Evolutionary conservation across 2,888 invertebrate species (phyloP), one percentile per base, ranked within the genome.

Genomic region (Drosophila eohydei): DNA sequence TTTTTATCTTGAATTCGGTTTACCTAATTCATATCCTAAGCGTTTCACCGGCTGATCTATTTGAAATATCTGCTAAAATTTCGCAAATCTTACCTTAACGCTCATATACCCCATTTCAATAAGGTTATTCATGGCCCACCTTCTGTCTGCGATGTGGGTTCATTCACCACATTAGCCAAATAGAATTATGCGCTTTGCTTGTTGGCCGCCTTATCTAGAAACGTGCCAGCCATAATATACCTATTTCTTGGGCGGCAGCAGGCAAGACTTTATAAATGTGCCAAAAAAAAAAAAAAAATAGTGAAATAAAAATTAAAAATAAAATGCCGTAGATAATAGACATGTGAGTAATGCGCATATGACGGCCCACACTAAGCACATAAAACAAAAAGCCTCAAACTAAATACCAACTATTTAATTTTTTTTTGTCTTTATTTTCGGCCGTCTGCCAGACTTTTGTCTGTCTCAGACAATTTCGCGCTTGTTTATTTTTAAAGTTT

Each of bases 401-500:
- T 14, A 43, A 63, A 69, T 58, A 26, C 51, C 32, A 30, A 59
- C 48, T 40, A 58, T 46, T 48, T 60, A 21, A 32, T 54, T 51
- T 46, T 14, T 46, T 28, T 43, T 61, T 34, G 2, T 11, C 28
- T 59, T 62, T 74, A 56, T 65, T 78, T 57, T 66, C 16, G 57
- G 12, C 51, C 43, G 69, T 60, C 59, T 61, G 64, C 36, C 21
- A 40, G 58, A 34, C 36, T 60, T 52, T 48, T 60, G 75, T 78
- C 68, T 66, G 73, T 65, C 78, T 59, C 68, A 55, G 65, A 70
- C 70, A 78, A 79, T 81, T 84, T 78, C 48, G 71, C 72, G 77
- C 72, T 74, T 64, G 79, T 80, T 80, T 87, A 81, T 81, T 84
- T 84, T 82, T 84, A 75, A 74, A 76, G 82, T 87, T 87, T 73